Percentiles rank a stretch among this genome's conserved stretches.
phyloP scores from a whole-genome alignment of 2,113 vertebrate species.

The Pithys albifrons region DNA sequence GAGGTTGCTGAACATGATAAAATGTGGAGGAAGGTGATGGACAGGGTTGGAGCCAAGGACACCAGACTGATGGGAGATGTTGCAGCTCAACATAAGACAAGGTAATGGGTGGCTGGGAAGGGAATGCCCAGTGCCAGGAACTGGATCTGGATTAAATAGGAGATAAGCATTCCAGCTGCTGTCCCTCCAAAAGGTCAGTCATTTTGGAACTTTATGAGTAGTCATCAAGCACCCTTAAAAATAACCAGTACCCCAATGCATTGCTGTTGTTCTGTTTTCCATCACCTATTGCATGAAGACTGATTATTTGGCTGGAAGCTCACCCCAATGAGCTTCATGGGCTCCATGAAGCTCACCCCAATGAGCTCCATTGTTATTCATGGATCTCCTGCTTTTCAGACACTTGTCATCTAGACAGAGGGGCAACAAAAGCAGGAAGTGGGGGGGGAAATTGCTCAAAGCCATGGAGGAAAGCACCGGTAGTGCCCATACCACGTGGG shows the following conservation, averaged over 20 bases:
- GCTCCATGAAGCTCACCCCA: neutral
- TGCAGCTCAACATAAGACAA: neutral
- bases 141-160: neutral
- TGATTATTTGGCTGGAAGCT: neutral
- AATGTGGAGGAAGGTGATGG: neutral
- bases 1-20: conserved; percentile 51
- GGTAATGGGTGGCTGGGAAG: neutral
- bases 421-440: neutral
- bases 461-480: neutral
- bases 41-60: conserved; percentile 32
- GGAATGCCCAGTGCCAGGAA: neutral
- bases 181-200: neutral
- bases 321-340: neutral
- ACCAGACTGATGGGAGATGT: neutral
- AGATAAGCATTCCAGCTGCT: neutral
- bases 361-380: neutral
- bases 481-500: neutral
- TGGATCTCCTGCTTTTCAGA: neutral
- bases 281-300: neutral
- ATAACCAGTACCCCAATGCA: neutral
- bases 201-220: neutral
- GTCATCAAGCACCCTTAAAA: neutral
- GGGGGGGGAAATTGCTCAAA: neutral
- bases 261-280: neutral
- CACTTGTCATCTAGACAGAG: neutral